These are phyloP conservation scores for Elanoides forficatus DNA, from an alignment of 2,113 vertebrate species.

Conservation along the genomic window DNA sequence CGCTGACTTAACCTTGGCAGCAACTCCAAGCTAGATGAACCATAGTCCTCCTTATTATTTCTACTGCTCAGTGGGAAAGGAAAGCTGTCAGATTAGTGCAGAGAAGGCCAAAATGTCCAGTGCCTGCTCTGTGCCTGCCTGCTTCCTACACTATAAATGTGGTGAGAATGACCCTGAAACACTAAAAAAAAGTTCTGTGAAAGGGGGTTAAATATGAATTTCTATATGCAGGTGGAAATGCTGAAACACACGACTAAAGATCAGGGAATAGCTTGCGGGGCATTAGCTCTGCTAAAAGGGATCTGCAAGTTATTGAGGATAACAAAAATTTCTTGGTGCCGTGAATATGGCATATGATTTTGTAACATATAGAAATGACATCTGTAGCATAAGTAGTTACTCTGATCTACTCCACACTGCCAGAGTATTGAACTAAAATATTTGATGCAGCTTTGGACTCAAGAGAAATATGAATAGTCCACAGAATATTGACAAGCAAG, in stretches of 20 bases:
- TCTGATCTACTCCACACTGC: background rate
- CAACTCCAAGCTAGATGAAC: too few species aligned
- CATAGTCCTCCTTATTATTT: background rate
- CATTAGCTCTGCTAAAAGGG: background rate
- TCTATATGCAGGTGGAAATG: background rate
- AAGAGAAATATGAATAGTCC: background rate
- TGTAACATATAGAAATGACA: accelerated
- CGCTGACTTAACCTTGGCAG: too few species aligned
- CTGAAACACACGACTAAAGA: background rate
- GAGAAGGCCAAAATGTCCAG: accelerated
- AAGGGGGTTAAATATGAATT: accelerated
- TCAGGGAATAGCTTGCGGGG: background rate
- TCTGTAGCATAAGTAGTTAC: background rate
- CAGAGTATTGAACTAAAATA: background rate
- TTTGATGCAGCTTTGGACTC: background rate
- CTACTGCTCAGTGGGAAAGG: background rate
- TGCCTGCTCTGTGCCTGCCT: background rate
- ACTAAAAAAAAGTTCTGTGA: background rate
- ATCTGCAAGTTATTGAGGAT: background rate
- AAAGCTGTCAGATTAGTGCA: background rate
- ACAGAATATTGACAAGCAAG: background rate
- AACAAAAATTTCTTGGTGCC: background rate
- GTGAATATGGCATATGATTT: background rate
- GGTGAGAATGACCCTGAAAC: background rate
- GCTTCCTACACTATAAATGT: background rate